Conservation (phyloP, 2,888 invertebrate genomes). For the Campoplex capitator region DNA sequence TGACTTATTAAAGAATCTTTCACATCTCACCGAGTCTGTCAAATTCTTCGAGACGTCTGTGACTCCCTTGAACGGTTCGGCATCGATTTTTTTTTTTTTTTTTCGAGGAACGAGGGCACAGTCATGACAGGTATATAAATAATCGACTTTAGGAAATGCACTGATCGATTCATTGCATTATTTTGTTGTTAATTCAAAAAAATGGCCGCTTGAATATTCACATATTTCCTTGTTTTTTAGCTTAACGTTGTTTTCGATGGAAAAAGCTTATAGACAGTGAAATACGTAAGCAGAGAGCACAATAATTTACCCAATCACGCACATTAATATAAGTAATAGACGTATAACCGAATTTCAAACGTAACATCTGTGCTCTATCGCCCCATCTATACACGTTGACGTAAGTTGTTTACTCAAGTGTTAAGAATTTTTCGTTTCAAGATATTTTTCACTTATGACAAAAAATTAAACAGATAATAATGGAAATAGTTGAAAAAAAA, state of each 20-base stretch:
- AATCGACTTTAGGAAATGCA: not conserved
- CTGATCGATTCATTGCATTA: not conserved
- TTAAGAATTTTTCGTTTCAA: not conserved
- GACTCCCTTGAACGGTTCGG: not conserved
- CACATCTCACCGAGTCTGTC: not conserved
- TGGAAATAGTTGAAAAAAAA: not conserved
- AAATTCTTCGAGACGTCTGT: not conserved
- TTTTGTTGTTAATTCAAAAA: not conserved
- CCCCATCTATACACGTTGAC: not conserved
- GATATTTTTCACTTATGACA: not conserved
- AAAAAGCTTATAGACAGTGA: not conserved
- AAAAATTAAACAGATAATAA: not conserved
- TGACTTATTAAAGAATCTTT: not conserved
- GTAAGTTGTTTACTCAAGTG: constrained; percentile 20
- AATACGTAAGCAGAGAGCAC: not conserved
- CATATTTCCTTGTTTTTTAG: not conserved
- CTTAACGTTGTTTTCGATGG: not conserved
- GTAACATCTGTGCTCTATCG: constrained; percentile 10
- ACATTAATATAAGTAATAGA: not conserved
- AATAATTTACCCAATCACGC: not conserved
- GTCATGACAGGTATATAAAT: not conserved
- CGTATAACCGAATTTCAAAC: too few relatives aligned
- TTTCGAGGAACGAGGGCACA: not conserved
- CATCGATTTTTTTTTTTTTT: not conserved
- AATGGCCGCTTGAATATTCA: not conserved